phyloP scores from a whole-genome alignment of 2,888 invertebrate species.

The Cartodere bifasciata region DNA sequence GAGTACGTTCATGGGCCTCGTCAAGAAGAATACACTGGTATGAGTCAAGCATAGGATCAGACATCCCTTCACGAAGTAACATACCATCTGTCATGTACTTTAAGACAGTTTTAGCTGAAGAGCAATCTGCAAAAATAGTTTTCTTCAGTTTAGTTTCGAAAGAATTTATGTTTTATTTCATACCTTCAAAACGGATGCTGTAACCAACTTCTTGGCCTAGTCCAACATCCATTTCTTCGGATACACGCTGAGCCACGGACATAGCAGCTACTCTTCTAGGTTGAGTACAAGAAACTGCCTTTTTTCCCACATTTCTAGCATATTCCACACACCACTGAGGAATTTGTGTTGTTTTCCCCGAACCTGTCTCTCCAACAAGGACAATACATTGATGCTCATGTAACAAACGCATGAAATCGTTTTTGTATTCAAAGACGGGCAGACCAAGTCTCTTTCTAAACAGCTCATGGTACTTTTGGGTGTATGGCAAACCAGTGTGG shows the following conservation, averaged over 20 bases:
- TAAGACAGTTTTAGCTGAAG: slow-evolving; percentile 81
- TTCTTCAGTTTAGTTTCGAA: no score
- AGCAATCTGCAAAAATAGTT: no score
- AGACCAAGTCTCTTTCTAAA: slow-evolving; percentile 79
- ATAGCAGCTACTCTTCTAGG: slow-evolving; percentile 97
- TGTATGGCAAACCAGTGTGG: slow-evolving; percentile 71
- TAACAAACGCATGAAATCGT: slow-evolving; percentile 91
- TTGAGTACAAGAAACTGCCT: slow-evolving; percentile 91
- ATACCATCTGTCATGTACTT: slow-evolving; percentile 99
- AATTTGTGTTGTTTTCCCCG: slow-evolving; percentile 98
- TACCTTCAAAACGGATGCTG: slow-evolving; percentile 96
- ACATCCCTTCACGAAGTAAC: slow-evolving; percentile 98
- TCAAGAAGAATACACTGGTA: slow-evolving; percentile 95
- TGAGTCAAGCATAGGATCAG: slow-evolving; percentile 91
- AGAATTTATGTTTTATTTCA: no score
- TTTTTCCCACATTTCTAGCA: slow-evolving; percentile 49
- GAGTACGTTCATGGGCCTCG: slow-evolving; percentile 96
- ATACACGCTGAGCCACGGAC: slow-evolving; percentile 97
- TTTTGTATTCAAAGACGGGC: slow-evolving; percentile 96
- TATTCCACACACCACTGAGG: slow-evolving; percentile 91
- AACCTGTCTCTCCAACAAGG: slow-evolving; percentile 98
- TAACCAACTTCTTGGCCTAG: slow-evolving; percentile 88
- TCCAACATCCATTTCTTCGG: slow-evolving; percentile 98
- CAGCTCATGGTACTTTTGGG: slow-evolving; percentile 78
- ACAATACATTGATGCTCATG: slow-evolving; percentile 89